phyloP scores from a whole-genome alignment of 1,140 invertebrate genomes.

The Brachionus paranguensis region DNA sequence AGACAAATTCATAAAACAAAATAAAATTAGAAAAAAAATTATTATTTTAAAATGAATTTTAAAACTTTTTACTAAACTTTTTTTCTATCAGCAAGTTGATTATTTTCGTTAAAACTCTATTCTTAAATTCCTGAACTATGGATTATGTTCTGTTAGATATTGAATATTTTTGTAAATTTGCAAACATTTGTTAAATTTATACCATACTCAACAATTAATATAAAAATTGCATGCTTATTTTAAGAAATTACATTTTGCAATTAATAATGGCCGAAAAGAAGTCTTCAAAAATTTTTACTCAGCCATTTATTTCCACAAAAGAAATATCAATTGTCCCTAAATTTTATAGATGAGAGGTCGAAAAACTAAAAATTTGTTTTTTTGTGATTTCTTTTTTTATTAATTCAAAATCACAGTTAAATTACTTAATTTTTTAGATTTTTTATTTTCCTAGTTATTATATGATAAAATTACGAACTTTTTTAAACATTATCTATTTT shows the following conservation, averaged over 20 bases:
- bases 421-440: no score
- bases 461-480: no score
- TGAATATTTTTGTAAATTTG: neutral
- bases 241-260: neutral
- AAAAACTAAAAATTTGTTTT: no score
- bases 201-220: neutral
- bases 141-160: neutral
- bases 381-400: no score
- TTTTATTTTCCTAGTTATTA: no score
- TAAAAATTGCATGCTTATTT: neutral
- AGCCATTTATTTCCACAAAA: neutral
- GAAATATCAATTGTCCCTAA: neutral
- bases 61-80: neutral
- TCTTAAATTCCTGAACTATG: neutral
- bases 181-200: neutral
- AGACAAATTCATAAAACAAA: neutral
- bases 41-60: neutral
- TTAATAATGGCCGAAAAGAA: neutral
- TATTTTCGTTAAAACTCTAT: neutral
- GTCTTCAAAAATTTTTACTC: neutral
- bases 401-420: no score
- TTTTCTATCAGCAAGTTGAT: neutral
- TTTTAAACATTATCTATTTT: no score
- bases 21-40: neutral
- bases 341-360: neutral